Evolutionary conservation across 2,113 vertebrate genomes (phyloP), one percentile per base, ranked within the genome.

Genomic region (Tragelaphus imberbis): DNA sequence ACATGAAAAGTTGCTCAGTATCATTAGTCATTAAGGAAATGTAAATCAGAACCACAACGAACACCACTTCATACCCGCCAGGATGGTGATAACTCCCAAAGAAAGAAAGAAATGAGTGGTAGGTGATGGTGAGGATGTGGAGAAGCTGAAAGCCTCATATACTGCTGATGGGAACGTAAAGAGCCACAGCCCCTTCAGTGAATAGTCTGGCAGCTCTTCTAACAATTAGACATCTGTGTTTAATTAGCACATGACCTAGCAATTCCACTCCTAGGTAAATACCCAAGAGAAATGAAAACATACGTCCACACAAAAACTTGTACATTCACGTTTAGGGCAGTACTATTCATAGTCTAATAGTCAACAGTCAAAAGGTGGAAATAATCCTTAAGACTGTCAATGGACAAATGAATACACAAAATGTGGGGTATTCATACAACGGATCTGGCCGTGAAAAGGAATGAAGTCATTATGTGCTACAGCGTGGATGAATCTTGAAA

Each of bases 201-300:
- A 96, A 85, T 2, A 11, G 44, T 55, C 44, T 23, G 51, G 47
- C 44, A 30, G 75, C 33, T 92, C 84, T 53, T 92, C 93, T 81
- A 49, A 77, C 33, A 86, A 27, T 25, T 25, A 89, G 36, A 92
- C 13, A 68, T 2, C 47, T 56, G 81, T 84, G 81, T 56, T 84
- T 55, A 56, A 55, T 84, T 15, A 36, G 19, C 81, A 55, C 36
- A 27, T 28, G 88, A 92, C 23, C 77, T 15, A 17, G 85, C 2
- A 53, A 47, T 36, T 88, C 47, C 10, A 81, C 85, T 59, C 82
- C 12, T 6, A 44, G 36, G 17, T 13, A 25, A 1, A 12, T 0
- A 65, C 82, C 44, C 58, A 25, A 61, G 47, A 75, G 49, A 95
- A 94, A 84, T 40, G 13, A 92, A 95, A 90, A 84, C 11, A 17